A percentile compares a stretch with the other conserved stretches of the same genome.
phyloP scores from a whole-genome alignment of 2,797 vertebrate genomes.

The Remorina albescens region DNA sequence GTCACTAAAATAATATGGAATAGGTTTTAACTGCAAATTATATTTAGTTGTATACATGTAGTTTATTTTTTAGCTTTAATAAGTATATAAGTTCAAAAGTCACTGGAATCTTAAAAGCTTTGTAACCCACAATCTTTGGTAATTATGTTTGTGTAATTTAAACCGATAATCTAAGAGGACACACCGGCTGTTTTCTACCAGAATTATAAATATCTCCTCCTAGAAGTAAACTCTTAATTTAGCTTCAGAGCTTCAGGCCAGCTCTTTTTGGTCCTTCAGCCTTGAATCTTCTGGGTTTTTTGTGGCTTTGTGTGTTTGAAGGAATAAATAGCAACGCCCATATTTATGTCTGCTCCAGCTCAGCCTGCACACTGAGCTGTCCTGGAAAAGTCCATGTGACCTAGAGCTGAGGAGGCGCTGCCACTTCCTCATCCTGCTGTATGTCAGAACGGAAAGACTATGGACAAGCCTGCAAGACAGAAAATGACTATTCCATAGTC shows the following conservation, averaged over 20 bases:
- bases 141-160: slow-evolving; percentile 22
- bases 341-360: slow-evolving; percentile 71
- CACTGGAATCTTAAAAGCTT: slow-evolving; percentile 15
- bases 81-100: slow-evolving; percentile 19
- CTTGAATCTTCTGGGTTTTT: slow-evolving; percentile 63
- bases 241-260: slow-evolving; percentile 34
- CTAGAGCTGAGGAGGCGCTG: slow-evolving; percentile 58
- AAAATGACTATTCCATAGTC: slow-evolving; percentile 22
- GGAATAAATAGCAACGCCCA: slow-evolving; percentile 69
- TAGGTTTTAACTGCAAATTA: neutral
- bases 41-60: neutral
- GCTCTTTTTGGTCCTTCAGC: slow-evolving; percentile 44
- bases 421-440: slow-evolving; percentile 72
- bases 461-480: slow-evolving; percentile 18
- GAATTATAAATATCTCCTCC: slow-evolving; percentile 16
- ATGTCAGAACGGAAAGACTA: slow-evolving; percentile 47
- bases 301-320: slow-evolving; percentile 60
- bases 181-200: neutral
- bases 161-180: slow-evolving; percentile 10
- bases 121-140: slow-evolving; percentile 1
- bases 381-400: slow-evolving; percentile 77
- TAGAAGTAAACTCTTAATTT: slow-evolving; percentile 28
- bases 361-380: slow-evolving; percentile 67
- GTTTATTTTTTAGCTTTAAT: neutral
- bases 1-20: neutral